phyloP scores from a whole-genome alignment of 2,797 vertebrate species.

The Mallotus villosus region DNA sequence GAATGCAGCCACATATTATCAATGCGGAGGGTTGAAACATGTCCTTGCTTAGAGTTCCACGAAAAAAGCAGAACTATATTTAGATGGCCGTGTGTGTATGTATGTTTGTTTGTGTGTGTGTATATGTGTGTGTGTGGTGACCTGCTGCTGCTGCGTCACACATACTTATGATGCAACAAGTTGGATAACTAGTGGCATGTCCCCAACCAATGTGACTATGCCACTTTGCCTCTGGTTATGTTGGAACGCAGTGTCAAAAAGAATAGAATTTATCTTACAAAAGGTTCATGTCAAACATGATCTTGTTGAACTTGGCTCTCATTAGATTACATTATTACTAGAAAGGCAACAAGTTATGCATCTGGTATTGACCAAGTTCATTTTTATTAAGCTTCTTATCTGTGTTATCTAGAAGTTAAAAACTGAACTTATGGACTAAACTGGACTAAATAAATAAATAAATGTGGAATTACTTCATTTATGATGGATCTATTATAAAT shows the following conservation, averaged over 20 bases:
- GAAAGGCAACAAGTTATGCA: background rate
- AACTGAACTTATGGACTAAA: slow-evolving; percentile 38
- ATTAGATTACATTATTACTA: background rate
- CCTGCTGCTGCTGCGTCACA: slow-evolving; percentile 46
- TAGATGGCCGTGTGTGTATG: slow-evolving; percentile 42
- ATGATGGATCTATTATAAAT: no score
- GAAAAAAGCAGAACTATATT: slow-evolving; percentile 67
- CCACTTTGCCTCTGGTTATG: slow-evolving; percentile 28
- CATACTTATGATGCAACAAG: slow-evolving; percentile 66
- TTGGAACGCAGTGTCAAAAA: background rate
- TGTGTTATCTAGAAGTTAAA: slow-evolving; percentile 4
- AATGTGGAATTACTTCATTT: background rate
- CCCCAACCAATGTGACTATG: slow-evolving; percentile 42
- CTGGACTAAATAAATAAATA: background rate
- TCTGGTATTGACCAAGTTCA: background rate
- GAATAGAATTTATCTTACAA: background rate
- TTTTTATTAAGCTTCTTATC: slow-evolving; percentile 28
- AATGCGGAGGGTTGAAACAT: slow-evolving; percentile 21
- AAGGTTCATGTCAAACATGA: background rate
- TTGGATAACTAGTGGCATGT: slow-evolving; percentile 29
- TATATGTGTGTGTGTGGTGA: slow-evolving; percentile 6
- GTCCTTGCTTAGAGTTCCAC: slow-evolving; percentile 47
- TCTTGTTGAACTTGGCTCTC: background rate
- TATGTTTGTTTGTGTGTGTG: slow-evolving; percentile 10
- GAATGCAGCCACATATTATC: slow-evolving; percentile 12